A percentile compares a stretch with the other conserved stretches of the same genome.
phyloP scores from a whole-genome alignment of 2,113 vertebrate genomes.

The Halcyon senegalensis region DNA sequence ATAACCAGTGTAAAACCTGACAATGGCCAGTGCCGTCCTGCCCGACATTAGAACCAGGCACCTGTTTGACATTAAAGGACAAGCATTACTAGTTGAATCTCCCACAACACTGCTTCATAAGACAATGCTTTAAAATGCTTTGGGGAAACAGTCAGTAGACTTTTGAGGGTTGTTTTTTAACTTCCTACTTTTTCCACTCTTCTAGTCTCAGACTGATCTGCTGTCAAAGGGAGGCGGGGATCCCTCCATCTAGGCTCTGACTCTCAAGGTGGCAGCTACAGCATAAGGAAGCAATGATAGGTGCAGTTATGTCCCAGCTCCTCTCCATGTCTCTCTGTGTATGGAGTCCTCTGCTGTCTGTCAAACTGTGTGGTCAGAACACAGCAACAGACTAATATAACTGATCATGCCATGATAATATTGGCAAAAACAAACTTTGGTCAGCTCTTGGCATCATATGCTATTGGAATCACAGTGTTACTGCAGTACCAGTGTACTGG shows the following conservation, averaged over 20 bases:
- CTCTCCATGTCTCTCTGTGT: rapidly evolving
- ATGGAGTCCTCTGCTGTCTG: rapidly evolving
- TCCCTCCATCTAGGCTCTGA: neutral
- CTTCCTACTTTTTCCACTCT: no score
- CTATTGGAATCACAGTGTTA: neutral
- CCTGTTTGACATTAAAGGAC: neutral
- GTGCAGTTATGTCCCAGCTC: rapidly evolving
- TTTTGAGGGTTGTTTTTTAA: neutral
- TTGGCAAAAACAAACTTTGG: neutral
- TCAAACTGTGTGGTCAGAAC: neutral
- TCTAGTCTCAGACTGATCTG: neutral
- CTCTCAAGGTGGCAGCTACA: neutral
- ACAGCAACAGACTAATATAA: neutral
- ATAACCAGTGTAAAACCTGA: neutral
- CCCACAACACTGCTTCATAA: neutral
- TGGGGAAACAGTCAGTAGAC: neutral
- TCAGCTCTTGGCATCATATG: neutral
- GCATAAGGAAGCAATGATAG: neutral
- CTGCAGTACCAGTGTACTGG: neutral
- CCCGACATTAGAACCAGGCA: neutral
- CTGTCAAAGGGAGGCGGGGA: neutral
- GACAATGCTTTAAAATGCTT: neutral
- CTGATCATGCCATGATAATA: neutral
- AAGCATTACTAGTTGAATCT: neutral
- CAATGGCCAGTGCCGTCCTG: neutral